These are phyloP conservation scores for Poeciliopsis retropinna DNA, from an alignment of 2,113 vertebrate genomes.

Conservation along the genomic window DNA sequence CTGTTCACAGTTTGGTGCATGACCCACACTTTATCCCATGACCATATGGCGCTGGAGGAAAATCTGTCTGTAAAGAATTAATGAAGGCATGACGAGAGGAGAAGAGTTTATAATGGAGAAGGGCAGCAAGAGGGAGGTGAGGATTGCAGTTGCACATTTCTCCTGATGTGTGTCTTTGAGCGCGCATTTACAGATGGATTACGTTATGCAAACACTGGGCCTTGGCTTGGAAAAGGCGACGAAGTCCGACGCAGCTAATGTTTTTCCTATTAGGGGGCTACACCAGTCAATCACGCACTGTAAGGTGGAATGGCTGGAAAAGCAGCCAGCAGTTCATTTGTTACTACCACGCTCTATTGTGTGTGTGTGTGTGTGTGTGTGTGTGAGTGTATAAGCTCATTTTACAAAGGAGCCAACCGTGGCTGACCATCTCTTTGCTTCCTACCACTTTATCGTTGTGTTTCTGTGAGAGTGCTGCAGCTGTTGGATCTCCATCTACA, in stretches of 20 bases:
- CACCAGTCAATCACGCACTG: slow-evolving; percentile 56
- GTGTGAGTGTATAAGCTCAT: slow-evolving; percentile 21
- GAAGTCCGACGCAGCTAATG: slow-evolving; percentile 66
- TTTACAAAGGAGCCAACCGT: slow-evolving; percentile 64
- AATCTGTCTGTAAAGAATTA: slow-evolving; percentile 48
- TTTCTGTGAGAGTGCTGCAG: slow-evolving; percentile 29
- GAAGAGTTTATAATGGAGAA: slow-evolving; percentile 35
- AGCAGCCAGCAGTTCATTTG: slow-evolving; percentile 52
- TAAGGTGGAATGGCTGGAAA: slow-evolving; percentile 36
- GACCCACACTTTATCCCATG: slow-evolving; percentile 6
- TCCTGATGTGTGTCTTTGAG: slow-evolving; percentile 61
- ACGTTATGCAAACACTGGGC: slow-evolving; percentile 65
- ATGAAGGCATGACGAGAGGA: slow-evolving; percentile 37
- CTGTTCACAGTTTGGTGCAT: slow-evolving; percentile 35
- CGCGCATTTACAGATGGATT: slow-evolving; percentile 54
- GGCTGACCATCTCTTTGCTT: slow-evolving; percentile 59
- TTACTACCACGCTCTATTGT: slow-evolving; percentile 60
- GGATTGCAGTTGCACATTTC: slow-evolving; percentile 39
- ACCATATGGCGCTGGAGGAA: slow-evolving; percentile 17
- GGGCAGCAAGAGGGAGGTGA: slow-evolving; percentile 39
- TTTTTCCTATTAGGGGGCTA: slow-evolving; percentile 66
- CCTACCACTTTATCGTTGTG: slow-evolving; percentile 60
- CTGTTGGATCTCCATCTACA: slow-evolving; percentile 12
- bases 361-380: no score
- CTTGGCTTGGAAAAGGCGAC: slow-evolving; percentile 66